A percentile compares a stretch with the other conserved stretches of the same genome.
Conservation (phyloP, 2,797 vertebrate species). For the Esox lucius region DNA sequence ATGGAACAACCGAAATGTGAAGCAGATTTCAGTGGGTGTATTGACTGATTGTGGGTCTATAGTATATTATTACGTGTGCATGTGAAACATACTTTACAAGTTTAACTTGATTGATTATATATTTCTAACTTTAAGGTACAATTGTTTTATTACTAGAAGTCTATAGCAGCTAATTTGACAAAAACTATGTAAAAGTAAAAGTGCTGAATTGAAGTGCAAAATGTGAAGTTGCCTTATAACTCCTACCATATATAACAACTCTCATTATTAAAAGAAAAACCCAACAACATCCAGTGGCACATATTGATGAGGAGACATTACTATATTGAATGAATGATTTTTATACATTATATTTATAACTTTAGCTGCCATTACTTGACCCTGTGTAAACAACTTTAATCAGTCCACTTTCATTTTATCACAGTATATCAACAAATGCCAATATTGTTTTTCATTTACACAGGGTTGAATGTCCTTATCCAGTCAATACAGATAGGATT, state of each 20-base stretch:
- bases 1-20: too few relatives aligned
- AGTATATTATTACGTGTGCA: too few relatives aligned
- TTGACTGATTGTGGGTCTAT: not conserved
- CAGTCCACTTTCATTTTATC: not conserved
- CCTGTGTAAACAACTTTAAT: not conserved
- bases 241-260: not conserved
- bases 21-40: not conserved
- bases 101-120: not conserved
- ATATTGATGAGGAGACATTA: not conserved
- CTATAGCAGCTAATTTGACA: conserved; percentile 1
- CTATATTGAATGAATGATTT: not conserved
- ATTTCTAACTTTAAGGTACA: not conserved
- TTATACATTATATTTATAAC: not conserved
- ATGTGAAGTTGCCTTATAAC: not conserved
- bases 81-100: not conserved
- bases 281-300: too few relatives aligned
- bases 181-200: conserved; percentile 7
- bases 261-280: not conserved
- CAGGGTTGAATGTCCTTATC: not conserved
- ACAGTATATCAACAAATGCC: not conserved
- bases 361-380: not conserved
- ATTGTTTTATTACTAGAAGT: not conserved
- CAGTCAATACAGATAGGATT: not conserved
- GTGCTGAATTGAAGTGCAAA: not conserved
- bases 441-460: not conserved